Evolutionary conservation across 1,140 invertebrate species (phyloP).

Genomic region (Adoxophyes honmai): DNA sequence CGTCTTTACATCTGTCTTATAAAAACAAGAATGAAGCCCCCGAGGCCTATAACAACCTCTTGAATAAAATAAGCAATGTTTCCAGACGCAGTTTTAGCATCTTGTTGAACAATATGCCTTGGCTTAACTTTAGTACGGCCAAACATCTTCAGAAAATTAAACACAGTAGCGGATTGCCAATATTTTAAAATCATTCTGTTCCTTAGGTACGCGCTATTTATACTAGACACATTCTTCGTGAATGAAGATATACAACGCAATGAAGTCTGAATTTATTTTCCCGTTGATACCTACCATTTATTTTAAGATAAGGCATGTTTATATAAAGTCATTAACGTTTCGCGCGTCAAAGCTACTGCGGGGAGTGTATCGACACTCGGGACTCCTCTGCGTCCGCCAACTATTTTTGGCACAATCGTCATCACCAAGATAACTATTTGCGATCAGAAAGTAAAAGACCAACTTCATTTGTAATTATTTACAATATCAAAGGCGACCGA

Average conservation of each 20-base stretch:
- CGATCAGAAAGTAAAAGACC: too few species aligned
- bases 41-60: slow-evolving; percentile 15
- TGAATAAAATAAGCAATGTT: slow-evolving; percentile 29
- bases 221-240: not conserved
- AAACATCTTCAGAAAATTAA: too few species aligned
- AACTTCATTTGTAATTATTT: too few species aligned
- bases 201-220: not conserved
- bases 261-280: slow-evolving; percentile 11
- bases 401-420: slow-evolving; percentile 47
- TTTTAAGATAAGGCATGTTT: slow-evolving; percentile 22
- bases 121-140: too few species aligned
- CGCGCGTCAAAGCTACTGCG: slow-evolving; percentile 42
- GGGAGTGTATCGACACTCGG: slow-evolving; percentile 37
- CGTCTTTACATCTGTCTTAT: not conserved
- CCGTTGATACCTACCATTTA: slow-evolving; percentile 2
- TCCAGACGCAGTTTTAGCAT: not conserved
- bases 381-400: slow-evolving; percentile 38
- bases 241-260: not conserved
- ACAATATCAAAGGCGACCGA: too few species aligned
- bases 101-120: not conserved
- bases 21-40: not conserved
- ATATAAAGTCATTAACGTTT: slow-evolving; percentile 44
- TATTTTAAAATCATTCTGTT: not conserved
- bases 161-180: not conserved
- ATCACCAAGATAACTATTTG: slow-evolving; percentile 40